Evolutionary conservation across 2,888 invertebrate genomes (phyloP).

Genomic region (Ophion slaviceki): DNA sequence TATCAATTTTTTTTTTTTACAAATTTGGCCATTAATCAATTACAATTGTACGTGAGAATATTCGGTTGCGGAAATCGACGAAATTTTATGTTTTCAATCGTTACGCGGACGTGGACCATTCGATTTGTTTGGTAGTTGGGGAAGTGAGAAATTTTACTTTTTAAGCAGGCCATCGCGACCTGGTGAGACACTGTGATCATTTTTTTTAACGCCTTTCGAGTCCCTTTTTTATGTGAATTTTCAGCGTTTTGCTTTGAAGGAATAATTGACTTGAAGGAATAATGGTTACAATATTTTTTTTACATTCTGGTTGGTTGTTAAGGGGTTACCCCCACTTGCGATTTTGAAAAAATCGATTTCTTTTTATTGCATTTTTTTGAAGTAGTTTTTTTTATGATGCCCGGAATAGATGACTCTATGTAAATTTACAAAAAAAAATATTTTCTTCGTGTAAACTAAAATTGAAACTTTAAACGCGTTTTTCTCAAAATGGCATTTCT

Average conservation of each 20-base stretch:
- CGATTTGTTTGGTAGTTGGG: not conserved
- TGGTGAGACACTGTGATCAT: not conserved
- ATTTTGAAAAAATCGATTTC: too few species aligned
- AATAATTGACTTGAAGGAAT: not conserved
- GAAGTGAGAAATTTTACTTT: not conserved
- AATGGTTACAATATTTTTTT: not conserved
- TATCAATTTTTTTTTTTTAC: constrained; percentile 31
- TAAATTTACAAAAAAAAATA: too few species aligned
- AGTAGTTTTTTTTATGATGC: too few species aligned
- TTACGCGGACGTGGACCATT: not conserved
- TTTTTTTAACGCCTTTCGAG: not conserved
- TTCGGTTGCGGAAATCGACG: not conserved
- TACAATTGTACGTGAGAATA: not conserved
- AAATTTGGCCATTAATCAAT: constrained; percentile 72
- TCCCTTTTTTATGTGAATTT: not conserved
- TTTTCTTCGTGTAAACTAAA: too few species aligned
- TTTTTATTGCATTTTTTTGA: too few species aligned
- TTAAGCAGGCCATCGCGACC: too few species aligned
- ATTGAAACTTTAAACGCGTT: too few species aligned
- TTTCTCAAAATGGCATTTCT: too few species aligned
- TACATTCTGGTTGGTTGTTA: not conserved
- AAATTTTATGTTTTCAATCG: not conserved
- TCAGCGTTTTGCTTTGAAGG: not conserved
- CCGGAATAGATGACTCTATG: too few species aligned
- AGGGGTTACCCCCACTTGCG: too few species aligned